These are phyloP conservation scores for Drosophila serrata DNA, from an alignment of 1,140 invertebrate genomes.

Conservation along the genomic window DNA sequence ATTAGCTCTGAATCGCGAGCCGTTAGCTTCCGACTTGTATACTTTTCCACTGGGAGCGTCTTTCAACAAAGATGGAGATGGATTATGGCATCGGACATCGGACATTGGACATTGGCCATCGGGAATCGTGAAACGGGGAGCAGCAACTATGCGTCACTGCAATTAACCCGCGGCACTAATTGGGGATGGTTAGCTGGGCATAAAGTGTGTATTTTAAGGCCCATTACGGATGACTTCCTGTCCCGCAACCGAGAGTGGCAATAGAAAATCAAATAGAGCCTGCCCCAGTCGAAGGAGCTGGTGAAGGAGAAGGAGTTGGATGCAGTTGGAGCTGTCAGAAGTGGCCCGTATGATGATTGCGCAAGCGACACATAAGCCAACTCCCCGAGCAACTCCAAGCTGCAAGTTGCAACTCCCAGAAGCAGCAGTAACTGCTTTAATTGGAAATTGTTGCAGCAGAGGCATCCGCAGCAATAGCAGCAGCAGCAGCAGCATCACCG, in stretches of 20 bases:
- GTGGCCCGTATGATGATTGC: conserved; percentile 78
- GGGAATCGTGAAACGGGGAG: conserved; percentile 5
- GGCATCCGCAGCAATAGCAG: conserved; percentile 31
- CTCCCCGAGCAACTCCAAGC: conserved; percentile 24
- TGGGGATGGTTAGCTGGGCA: conserved; percentile 71
- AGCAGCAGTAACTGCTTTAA: conserved; percentile 46
- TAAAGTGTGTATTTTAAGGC: conserved; percentile 82
- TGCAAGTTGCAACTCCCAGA: conserved; percentile 28
- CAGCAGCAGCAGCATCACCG: conserved; percentile 54
- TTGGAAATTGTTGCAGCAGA: conserved; percentile 50
- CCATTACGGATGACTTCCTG: conserved; percentile 81
- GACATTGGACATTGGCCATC: background rate
- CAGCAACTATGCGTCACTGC: conserved; percentile 70
- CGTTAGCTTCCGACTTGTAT: conserved; percentile 72
- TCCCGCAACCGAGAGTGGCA: conserved; percentile 54
- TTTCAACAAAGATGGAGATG: conserved; percentile 26
- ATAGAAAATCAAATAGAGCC: conserved; percentile 46
- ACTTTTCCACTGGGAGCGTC: conserved; percentile 39
- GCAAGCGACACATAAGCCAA: conserved; percentile 71
- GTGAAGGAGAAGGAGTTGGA: conserved; percentile 6
- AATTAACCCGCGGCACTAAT: conserved; percentile 79
- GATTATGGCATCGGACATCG: conserved; percentile 5
- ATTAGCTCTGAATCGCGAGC: conserved; percentile 68
- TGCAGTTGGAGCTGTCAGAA: conserved; percentile 68
- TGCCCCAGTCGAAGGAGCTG: background rate